These are phyloP conservation scores for Orthonyx spaldingii DNA, from an alignment of 2,113 vertebrate species.

Conservation along the genomic window DNA sequence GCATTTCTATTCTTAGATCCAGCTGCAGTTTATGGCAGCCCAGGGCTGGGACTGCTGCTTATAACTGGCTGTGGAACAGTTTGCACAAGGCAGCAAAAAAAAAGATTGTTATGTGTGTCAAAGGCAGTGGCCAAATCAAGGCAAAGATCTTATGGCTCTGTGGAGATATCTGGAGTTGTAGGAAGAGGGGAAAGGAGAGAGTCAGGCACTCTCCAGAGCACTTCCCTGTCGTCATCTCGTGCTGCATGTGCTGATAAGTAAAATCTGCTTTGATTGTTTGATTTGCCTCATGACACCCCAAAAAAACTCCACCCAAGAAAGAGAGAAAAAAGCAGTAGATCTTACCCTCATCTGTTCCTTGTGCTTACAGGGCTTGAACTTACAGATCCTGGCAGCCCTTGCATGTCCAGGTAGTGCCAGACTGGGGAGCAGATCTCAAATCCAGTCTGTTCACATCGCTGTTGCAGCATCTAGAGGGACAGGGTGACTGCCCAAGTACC, in stretches of 20 bases:
- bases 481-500: too few species aligned
- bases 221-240: not conserved
- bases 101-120: accelerated
- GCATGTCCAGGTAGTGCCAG: not conserved
- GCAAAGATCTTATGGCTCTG: not conserved
- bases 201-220: too few species aligned
- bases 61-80: accelerated
- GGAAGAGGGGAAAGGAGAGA: too few species aligned
- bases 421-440: not conserved
- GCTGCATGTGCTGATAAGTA: not conserved
- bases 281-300: not conserved
- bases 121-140: not conserved
- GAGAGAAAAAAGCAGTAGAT: not conserved
- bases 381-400: not conserved
- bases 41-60: not conserved
- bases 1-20: accelerated
- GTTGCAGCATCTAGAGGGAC: not conserved
- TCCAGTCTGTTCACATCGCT: accelerated
- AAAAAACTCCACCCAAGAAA: accelerated
- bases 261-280: not conserved
- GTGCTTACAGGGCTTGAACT: not conserved
- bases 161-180: too few species aligned
- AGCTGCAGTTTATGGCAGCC: accelerated
- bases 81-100: too few species aligned
- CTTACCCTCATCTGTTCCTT: not conserved